Conservation (phyloP, 2,113 vertebrate species). For the Azemiops feae region DNA sequence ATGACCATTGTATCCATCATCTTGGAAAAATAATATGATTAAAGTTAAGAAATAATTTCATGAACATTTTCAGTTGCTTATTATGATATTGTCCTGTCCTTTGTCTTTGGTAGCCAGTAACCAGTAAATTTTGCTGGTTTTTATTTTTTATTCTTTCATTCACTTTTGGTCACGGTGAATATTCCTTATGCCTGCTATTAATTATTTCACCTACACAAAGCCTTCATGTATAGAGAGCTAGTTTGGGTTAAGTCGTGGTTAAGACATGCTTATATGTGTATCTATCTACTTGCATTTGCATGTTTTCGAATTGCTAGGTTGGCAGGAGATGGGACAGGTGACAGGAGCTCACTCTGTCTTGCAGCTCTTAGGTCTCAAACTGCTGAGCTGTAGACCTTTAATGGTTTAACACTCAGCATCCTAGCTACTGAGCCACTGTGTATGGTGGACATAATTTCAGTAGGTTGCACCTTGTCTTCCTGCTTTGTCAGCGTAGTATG, state of each 20-base stretch:
- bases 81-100: background rate
- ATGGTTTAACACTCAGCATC: no score
- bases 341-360: no score
- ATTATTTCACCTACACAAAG: background rate
- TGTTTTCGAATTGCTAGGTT: no score
- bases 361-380: no score
- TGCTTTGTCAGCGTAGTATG: background rate
- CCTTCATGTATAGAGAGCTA: background rate
- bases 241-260: background rate
- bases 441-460: background rate
- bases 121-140: background rate
- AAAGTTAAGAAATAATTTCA: background rate
- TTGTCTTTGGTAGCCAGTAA: background rate
- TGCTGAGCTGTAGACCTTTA: no score
- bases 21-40: slow-evolving; percentile 4
- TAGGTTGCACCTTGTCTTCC: background rate
- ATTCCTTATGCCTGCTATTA: background rate
- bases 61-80: background rate
- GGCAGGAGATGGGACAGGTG: no score
- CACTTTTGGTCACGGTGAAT: background rate
- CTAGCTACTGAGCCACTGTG: no score
- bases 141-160: background rate
- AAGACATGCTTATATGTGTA: background rate
- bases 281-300: no score
- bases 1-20: background rate